Evolutionary conservation across 2,113 vertebrate genomes (phyloP), one percentile per base, ranked within the genome.

Genomic region (Gymnorhina tibicen): DNA sequence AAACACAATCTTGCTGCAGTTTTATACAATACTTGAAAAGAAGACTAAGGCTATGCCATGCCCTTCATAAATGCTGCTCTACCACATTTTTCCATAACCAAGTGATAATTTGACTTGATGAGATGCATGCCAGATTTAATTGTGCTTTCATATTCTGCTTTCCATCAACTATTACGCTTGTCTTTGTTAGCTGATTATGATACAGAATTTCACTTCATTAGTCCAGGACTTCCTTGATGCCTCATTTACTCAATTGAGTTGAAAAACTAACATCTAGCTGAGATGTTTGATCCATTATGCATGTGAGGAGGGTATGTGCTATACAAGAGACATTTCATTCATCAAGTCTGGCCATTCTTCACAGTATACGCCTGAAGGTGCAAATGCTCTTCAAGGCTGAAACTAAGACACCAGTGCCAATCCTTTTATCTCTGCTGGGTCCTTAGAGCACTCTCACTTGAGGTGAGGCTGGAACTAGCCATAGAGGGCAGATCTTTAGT

Each of bases 21-120:
- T 96, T 96, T 92, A 72, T 89, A 75, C 55, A 94, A 28, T 26
- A 63, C 39, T 97, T 83, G 85, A 95, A 96, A 96, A 60, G 81
- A 93, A 88, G 90, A 72, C 66, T 81, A 79, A 87, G 73, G 16
- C 85, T 91, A 49, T 0, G 3, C 33, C 3, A 4, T 82, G 44
- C 37, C 83, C 83, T 75, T 91, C 82, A 82, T 84, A 90, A 96
- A 81, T 91, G 47, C 35, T 82, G 87, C 72, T 55, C 46, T 82
- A 63, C 68, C 73, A 81, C 60, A 75, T 89, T 95, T 92, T 92
- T 89, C 76, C 27, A 37, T 81, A 94, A 81, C 41, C 76, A 89
- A 89, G 49, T 72, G 83, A 87, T 92, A 94, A 92, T 92, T 83
- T 89, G 85, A 87, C 80, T 86, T 96, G 91, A 91, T 26, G 37